Evolutionary conservation across 1,140 invertebrate species (phyloP).

Genomic region (Apis florea): DNA sequence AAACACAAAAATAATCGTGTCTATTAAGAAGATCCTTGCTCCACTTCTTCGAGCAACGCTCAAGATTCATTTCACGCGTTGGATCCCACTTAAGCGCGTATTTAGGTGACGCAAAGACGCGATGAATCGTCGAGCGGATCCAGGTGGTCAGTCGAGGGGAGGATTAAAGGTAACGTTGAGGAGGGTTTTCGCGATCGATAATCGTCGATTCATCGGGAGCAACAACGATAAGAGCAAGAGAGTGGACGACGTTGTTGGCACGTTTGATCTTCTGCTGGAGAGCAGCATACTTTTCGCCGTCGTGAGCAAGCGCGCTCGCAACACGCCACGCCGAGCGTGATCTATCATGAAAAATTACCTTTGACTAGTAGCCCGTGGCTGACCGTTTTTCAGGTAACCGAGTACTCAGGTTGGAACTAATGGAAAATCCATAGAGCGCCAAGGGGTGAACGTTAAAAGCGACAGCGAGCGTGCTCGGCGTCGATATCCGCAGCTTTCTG

Average conservation of each 20-base stretch:
- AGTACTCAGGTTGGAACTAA: constrained; percentile 72
- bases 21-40: neutral
- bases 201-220: constrained; percentile 54
- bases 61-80: neutral
- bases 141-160: neutral
- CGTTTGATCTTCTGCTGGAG: constrained; percentile 77
- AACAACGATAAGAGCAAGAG: constrained; percentile 56
- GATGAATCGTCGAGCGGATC: constrained; percentile 25
- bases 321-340: constrained; percentile 76
- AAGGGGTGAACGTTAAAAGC: constrained; percentile 76
- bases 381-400: constrained; percentile 64
- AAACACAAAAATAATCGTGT: neutral
- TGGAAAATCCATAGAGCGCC: constrained; percentile 76
- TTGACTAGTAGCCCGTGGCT: constrained; percentile 73
- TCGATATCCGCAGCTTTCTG: constrained; percentile 25
- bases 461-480: constrained; percentile 57
- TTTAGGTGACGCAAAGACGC: constrained; percentile 6
- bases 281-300: constrained; percentile 75
- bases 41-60: neutral
- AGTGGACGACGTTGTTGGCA: constrained; percentile 72
- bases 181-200: constrained; percentile 50
- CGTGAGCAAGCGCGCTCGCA: constrained; percentile 65
- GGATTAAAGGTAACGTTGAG: constrained; percentile 50
- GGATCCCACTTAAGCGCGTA: neutral
- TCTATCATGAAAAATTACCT: constrained; percentile 81